phyloP scores from a whole-genome alignment of 2,113 vertebrate genomes.

The Pithys albifrons region DNA sequence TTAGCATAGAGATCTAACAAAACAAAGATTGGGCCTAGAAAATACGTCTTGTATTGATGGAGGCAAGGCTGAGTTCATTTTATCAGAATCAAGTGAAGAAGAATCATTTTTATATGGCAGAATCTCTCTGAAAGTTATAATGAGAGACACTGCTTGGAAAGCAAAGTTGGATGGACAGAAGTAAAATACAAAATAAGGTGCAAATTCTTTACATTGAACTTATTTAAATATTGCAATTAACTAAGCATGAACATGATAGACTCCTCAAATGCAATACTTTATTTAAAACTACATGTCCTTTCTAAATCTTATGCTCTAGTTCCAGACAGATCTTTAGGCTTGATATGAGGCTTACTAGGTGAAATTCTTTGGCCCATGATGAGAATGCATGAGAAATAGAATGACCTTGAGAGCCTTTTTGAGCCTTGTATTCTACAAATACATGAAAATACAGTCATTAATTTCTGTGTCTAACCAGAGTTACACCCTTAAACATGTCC shows the following conservation, averaged over 20 bases:
- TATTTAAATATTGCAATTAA: not conserved
- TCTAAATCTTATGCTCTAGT: not conserved
- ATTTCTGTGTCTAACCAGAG: not conserved
- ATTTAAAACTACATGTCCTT: not conserved
- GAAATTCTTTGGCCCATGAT: not conserved
- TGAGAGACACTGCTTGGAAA: not conserved
- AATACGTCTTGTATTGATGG: not conserved
- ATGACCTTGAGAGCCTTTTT: not conserved
- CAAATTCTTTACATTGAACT: not conserved
- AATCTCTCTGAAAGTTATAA: not conserved
- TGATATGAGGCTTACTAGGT: not conserved
- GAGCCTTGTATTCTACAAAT: not conserved
- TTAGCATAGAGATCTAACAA: not conserved
- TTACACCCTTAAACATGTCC: not conserved
- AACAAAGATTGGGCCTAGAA: not conserved
- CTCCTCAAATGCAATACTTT: not conserved
- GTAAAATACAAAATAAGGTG: not conserved
- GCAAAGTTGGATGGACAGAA: not conserved
- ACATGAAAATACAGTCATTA: not conserved
- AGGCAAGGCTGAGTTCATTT: rapidly evolving
- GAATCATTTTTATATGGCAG: not conserved
- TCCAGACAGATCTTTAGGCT: not conserved
- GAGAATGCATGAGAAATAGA: not conserved
- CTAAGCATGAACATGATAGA: not conserved
- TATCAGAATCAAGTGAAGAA: not conserved